Conservation (phyloP, 2,888 invertebrate species). For the Thera britannica region DNA sequence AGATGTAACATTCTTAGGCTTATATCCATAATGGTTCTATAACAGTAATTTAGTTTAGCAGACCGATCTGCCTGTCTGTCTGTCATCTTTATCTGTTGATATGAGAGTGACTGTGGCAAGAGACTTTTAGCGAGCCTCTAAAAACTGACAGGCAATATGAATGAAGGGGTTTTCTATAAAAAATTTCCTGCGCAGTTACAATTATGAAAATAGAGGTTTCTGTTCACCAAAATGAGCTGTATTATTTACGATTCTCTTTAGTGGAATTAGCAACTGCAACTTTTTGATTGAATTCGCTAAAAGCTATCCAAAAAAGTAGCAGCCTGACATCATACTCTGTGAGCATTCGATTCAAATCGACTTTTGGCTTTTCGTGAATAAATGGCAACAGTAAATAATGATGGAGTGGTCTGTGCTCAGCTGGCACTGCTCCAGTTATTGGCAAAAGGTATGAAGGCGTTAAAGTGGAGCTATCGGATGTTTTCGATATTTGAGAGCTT, state of each 20-base stretch:
- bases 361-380: slow-evolving; percentile 27
- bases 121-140: no score
- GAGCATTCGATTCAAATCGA: not conserved
- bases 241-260: slow-evolving; percentile 8
- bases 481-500: slow-evolving; percentile 28
- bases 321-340: not conserved
- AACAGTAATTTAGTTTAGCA: no score
- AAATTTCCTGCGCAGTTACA: no score
- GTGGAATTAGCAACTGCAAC: slow-evolving; percentile 14
- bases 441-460: slow-evolving; percentile 27
- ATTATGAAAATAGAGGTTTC: not conserved
- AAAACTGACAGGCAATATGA: no score
- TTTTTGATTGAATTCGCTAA: not conserved
- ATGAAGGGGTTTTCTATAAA: no score
- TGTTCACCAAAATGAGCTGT: slow-evolving; percentile 8
- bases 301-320: not conserved
- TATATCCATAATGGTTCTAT: no score
- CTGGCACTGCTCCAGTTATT: slow-evolving; percentile 34
- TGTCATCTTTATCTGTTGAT: no score
- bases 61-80: no score
- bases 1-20: no score
- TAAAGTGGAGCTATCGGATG: slow-evolving; percentile 22
- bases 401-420: slow-evolving; percentile 25
- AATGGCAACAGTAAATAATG: slow-evolving; percentile 39
- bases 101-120: no score